Evolutionary conservation across 2,888 invertebrate species (phyloP).

Genomic region (Catocala fraxini): DNA sequence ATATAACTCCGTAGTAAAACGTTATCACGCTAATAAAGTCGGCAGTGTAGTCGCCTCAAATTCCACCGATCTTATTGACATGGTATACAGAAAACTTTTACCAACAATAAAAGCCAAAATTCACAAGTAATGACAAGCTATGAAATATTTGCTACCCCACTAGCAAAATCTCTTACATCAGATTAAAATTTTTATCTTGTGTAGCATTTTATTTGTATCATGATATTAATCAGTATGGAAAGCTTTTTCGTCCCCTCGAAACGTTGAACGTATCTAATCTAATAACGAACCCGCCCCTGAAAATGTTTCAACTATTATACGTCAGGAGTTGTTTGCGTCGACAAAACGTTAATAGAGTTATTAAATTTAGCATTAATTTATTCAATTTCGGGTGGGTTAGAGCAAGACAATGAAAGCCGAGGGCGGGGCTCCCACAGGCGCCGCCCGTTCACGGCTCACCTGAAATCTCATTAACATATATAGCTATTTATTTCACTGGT

Average conservation of each 20-base stretch:
- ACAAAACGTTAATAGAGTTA: slow-evolving; percentile 82
- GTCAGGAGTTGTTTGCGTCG: slow-evolving; percentile 82
- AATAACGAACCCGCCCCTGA: slow-evolving; percentile 74
- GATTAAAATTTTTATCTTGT: slow-evolving; percentile 46
- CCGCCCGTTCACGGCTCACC: slow-evolving; percentile 76
- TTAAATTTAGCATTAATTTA: slow-evolving; percentile 86
- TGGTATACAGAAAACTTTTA: no score
- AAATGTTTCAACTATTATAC: slow-evolving; percentile 74
- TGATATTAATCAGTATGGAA: slow-evolving; percentile 69
- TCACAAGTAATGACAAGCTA: neutral
- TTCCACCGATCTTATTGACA: neutral
- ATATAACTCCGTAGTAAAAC: no score
- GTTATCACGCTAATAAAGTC: no score
- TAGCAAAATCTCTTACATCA: slow-evolving; percentile 25
- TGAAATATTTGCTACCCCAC: slow-evolving; percentile 11
- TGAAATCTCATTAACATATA: slow-evolving; percentile 69
- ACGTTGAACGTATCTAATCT: slow-evolving; percentile 73
- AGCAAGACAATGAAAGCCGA: slow-evolving; percentile 75
- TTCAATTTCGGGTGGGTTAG: slow-evolving; percentile 76
- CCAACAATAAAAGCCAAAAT: neutral
- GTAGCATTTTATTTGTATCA: slow-evolving; percentile 51
- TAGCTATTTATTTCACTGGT: slow-evolving; percentile 44
- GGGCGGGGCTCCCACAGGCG: slow-evolving; percentile 70
- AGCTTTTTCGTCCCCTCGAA: slow-evolving; percentile 69
- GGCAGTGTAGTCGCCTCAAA: no score